phyloP scores from a whole-genome alignment of 2,888 invertebrate species.

The Pterostichus madidus region DNA sequence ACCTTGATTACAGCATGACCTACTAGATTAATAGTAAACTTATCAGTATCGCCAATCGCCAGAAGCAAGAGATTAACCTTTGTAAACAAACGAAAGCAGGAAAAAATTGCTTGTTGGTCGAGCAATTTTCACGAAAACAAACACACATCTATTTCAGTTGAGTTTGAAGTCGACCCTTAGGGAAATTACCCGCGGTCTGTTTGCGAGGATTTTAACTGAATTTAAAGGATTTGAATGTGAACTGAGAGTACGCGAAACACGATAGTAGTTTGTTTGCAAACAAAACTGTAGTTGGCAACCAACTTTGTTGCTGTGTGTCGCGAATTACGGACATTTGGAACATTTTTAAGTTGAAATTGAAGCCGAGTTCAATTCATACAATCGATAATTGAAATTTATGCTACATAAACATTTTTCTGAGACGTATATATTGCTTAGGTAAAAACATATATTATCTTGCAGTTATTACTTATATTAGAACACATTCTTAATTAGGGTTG shows the following conservation, averaged over 20 bases:
- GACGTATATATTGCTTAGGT: too few species aligned
- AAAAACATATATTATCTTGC: too few species aligned
- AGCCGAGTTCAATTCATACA: too few species aligned
- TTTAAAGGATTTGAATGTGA: constrained; percentile 30
- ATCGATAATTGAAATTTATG: too few species aligned
- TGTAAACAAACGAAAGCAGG: constrained; percentile 68
- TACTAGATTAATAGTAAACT: constrained; percentile 25
- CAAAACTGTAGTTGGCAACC: constrained; percentile 19
- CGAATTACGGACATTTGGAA: not conserved
- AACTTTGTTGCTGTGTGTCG: not conserved
- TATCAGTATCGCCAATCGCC: constrained; percentile 33
- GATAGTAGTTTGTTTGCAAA: not conserved
- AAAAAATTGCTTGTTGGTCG: constrained; percentile 67
- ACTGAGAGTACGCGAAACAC: not conserved
- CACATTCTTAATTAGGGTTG: too few species aligned
- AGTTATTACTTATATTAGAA: too few species aligned
- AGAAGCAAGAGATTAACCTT: constrained; percentile 63
- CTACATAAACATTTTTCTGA: too few species aligned
- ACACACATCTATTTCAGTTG: not conserved
- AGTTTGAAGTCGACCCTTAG: not conserved
- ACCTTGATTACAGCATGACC: constrained; percentile 34
- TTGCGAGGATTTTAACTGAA: not conserved
- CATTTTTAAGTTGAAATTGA: not conserved
- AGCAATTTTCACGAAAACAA: constrained; percentile 66
- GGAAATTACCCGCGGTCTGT: constrained; percentile 31